Conservation (phyloP, 2,797 vertebrate species). For the Borostomias antarcticus region DNA sequence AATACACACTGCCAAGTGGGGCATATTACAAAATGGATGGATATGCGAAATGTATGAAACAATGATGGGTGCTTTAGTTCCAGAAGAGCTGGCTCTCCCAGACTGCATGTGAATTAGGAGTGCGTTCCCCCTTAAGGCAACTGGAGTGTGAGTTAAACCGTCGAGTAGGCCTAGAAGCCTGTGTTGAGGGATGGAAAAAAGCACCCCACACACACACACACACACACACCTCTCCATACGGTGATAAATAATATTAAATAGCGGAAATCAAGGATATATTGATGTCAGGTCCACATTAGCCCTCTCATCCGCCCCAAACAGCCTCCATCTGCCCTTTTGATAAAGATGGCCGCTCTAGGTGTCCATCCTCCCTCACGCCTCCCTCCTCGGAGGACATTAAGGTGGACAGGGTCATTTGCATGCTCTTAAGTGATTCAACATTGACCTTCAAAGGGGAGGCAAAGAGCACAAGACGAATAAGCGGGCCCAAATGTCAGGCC, state of each 20-base stretch:
- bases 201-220: too few species aligned
- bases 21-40: conserved; percentile 74
- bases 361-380: conserved; percentile 14
- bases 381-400: conserved; percentile 44
- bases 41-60: conserved; percentile 74
- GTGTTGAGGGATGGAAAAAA: not conserved
- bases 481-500: conserved; percentile 76
- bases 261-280: too few species aligned
- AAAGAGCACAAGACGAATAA: conserved; percentile 73
- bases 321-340: not conserved
- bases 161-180: not conserved
- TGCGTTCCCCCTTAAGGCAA: conserved; percentile 29
- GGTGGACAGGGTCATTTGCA: conserved; percentile 71
- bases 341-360: conserved; percentile 29
- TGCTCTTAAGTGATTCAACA: conserved; percentile 74
- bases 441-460: conserved; percentile 77
- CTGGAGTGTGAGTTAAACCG: not conserved
- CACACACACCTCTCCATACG: too few species aligned
- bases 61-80: conserved; percentile 67
- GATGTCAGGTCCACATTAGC: too few species aligned
- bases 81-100: conserved; percentile 46
- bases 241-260: too few species aligned
- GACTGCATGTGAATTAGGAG: conserved; percentile 35
- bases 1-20: conserved; percentile 65
- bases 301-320: too few species aligned